Percentiles rank a stretch among this genome's conserved stretches.
These are phyloP conservation scores for Tiliqua scincoides DNA, from an alignment of 2,113 vertebrate genomes.

Conservation along the genomic window DNA sequence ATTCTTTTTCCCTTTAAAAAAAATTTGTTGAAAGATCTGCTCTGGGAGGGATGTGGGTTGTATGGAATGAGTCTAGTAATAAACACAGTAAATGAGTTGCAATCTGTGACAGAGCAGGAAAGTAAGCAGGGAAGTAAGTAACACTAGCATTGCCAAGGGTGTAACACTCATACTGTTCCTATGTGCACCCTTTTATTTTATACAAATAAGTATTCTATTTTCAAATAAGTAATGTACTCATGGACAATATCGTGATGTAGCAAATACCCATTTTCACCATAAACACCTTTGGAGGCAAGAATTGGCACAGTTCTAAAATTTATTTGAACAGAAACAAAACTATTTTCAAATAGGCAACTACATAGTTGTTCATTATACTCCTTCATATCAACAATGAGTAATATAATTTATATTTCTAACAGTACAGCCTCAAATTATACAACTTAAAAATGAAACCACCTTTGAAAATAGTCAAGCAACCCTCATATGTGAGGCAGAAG, in stretches of 20 bases:
- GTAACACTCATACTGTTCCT: no score
- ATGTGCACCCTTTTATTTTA: no score
- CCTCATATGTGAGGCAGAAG: constrained; percentile 93
- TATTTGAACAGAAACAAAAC: fast-evolving
- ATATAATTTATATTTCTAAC: constrained; percentile 79
- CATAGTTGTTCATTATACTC: background rate
- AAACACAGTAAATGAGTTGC: background rate
- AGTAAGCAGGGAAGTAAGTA: no score
- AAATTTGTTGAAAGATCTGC: background rate
- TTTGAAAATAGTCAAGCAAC: constrained; percentile 91
- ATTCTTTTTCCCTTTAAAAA: background rate
- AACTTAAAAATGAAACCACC: constrained; percentile 93
- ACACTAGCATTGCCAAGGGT: no score
- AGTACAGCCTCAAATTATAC: constrained; percentile 98
- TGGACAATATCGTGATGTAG: no score
- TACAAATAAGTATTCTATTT: no score
- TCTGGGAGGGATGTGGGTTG: background rate
- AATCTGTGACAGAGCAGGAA: background rate
- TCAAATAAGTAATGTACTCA: no score
- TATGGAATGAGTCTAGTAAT: no score
- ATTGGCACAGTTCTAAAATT: no score
- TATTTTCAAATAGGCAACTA: background rate
- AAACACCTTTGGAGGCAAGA: no score
- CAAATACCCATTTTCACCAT: no score
- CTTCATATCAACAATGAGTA: constrained; percentile 52